Evolutionary conservation across 2,797 vertebrate species (phyloP).

Genomic region (Silurus lanzhouensis): DNA sequence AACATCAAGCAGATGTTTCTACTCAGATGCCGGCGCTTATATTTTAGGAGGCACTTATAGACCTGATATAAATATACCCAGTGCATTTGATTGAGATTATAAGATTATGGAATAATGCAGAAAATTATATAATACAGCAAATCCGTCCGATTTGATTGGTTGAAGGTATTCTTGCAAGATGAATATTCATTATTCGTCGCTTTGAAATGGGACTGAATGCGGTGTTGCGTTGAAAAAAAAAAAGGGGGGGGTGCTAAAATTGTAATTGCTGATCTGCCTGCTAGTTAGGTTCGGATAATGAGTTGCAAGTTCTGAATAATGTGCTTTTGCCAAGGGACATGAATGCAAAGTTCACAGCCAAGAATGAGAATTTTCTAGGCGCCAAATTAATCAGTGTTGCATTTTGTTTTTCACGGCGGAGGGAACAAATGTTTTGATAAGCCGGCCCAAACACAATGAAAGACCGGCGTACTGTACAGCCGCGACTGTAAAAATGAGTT

Average conservation of each 20-base stretch:
- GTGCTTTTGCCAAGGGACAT: constrained; percentile 48
- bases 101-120: not conserved
- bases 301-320: constrained; percentile 54
- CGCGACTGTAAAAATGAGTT: not conserved
- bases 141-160: constrained; percentile 6
- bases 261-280: constrained; percentile 53
- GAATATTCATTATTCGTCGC: not conserved
- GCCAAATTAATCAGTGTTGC: constrained; percentile 53
- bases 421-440: constrained; percentile 44
- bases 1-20: not conserved
- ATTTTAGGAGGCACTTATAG: too few relatives aligned
- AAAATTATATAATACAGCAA: too few relatives aligned
- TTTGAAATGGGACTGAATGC: not conserved
- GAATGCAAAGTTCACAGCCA: constrained; percentile 54
- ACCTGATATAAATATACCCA: too few relatives aligned
- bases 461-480: constrained; percentile 2
- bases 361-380: constrained; percentile 32
- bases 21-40: not conserved
- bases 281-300: constrained; percentile 55
- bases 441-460: constrained; percentile 34
- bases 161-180: not conserved
- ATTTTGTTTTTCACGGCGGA: constrained; percentile 45
- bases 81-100: not conserved
- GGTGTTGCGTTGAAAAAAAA: not conserved
- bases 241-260: not conserved